phyloP scores from a whole-genome alignment of 2,888 invertebrate species.

The Ephialtes manifestator region DNA sequence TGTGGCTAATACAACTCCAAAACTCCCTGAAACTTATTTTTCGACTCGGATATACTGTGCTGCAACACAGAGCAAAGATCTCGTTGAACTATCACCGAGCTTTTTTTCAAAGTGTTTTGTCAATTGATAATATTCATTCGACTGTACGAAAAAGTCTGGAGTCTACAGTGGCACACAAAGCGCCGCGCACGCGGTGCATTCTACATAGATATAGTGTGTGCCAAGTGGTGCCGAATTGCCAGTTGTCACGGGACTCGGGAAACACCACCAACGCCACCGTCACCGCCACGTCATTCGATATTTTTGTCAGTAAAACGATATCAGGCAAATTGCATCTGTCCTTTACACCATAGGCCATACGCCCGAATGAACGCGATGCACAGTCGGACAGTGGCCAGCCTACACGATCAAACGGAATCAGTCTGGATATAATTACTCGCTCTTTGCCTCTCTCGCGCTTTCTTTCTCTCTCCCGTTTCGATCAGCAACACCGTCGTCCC shows the following conservation, averaged over 20 bases:
- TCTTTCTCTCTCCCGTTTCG: conserved; percentile 63
- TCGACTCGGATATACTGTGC: background rate
- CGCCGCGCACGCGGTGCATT: background rate
- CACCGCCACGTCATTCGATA: conserved; percentile 78
- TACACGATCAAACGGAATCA: conserved; percentile 70
- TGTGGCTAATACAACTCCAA: background rate
- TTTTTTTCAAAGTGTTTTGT: background rate
- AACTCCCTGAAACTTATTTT: background rate
- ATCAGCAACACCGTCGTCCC: conserved; percentile 56
- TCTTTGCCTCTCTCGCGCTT: conserved; percentile 54
- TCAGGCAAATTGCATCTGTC: conserved; percentile 84
- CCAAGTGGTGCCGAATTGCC: conserved; percentile 49
- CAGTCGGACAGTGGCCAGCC: conserved; percentile 55
- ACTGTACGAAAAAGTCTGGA: background rate
- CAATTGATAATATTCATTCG: conserved; percentile 1
- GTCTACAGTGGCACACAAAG: background rate
- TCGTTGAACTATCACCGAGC: background rate
- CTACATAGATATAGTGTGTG: conserved; percentile 30
- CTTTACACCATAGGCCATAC: conserved; percentile 77
- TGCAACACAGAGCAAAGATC: background rate
- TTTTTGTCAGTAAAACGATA: conserved; percentile 85
- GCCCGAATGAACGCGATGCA: conserved; percentile 54
- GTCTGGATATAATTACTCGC: conserved; percentile 69
- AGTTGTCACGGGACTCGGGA: conserved; percentile 55
- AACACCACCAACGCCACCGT: conserved; percentile 50